Evolutionary conservation across 2,797 vertebrate genomes (phyloP), one percentile per base, ranked within the genome.

Genomic region (Coregonus suidteri): DNA sequence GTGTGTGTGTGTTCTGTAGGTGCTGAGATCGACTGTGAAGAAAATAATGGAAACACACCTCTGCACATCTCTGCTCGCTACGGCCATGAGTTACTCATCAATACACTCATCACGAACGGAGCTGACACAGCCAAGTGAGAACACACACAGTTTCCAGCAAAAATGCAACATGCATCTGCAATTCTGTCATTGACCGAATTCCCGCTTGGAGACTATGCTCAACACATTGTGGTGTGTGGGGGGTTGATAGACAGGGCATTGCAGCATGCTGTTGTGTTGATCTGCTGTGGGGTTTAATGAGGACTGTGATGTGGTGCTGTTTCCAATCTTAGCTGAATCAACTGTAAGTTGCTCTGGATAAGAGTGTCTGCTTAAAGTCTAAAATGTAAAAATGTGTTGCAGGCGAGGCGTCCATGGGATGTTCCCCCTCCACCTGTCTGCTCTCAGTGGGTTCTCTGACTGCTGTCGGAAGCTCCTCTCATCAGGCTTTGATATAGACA

Each of bases 371-470:
- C 41, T 47, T 11, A 47, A 47, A 11, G 41, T 59, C 18, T 59
- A 18, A 18, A n/a, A 18, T 18, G 52, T 53, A 3, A 31, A 3
- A 34, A 68, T 78, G 25, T 81, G 37, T 81, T 84, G 88, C 90
- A 99, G 98, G 89, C 96, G 97, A 85, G 98, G 98, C 80, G 93
- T 98, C 91, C 97, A 99, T 82, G 97, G 98, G 84, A 99, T 99
- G 98, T 99, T 99, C 89, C 98, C 98, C 16, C 95, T 99, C 82
- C 98, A 99, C 92, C 93, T 99, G 94, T 97, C 98, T 89, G 98
- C 98, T 82, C 95, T 99, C 86, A 99, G 98, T 86, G 98, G 98
- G 78, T 99, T 99, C 93, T 99, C 98, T 65, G 97, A 98, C 94
- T 99, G 97, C 94, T 99, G 98, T 90, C 94, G 97, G 90, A 99